Conservation (phyloP, 2,113 vertebrate genomes). For the Accipiter virgatus region DNA sequence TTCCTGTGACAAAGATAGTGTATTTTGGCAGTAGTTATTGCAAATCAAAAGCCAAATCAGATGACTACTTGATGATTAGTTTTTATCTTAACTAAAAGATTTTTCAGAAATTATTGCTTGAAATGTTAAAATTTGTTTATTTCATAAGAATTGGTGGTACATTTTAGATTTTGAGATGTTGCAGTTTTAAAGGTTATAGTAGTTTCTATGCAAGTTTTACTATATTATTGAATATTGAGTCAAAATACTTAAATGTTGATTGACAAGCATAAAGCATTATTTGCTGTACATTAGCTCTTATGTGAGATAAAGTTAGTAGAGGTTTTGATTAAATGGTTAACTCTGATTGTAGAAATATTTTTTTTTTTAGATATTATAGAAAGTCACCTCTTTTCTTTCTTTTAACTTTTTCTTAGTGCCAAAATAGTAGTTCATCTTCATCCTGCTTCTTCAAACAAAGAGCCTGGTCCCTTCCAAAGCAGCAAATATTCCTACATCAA, state of each 20-base stretch:
- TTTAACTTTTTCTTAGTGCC: slow-evolving; percentile 76
- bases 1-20: neutral
- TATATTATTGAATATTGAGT: neutral
- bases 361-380: neutral
- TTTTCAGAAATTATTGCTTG: neutral
- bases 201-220: neutral
- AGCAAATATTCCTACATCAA: slow-evolving; percentile 93
- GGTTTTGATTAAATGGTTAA: neutral
- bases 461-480: slow-evolving; percentile 91
- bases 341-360: neutral
- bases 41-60: neutral
- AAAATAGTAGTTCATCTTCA: slow-evolving; percentile 97
- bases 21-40: slow-evolving; percentile 37
- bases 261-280: neutral
- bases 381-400: neutral
- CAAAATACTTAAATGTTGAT: neutral
- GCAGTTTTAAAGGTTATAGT: neutral
- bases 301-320: neutral
- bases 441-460: slow-evolving; percentile 81
- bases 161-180: neutral
- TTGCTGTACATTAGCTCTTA: neutral
- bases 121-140: neutral
- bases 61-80: neutral
- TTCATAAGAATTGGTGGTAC: neutral
- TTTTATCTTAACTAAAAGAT: neutral